phyloP scores from a whole-genome alignment of 2,797 vertebrate genomes.

The Gastrophryne carolinensis region DNA sequence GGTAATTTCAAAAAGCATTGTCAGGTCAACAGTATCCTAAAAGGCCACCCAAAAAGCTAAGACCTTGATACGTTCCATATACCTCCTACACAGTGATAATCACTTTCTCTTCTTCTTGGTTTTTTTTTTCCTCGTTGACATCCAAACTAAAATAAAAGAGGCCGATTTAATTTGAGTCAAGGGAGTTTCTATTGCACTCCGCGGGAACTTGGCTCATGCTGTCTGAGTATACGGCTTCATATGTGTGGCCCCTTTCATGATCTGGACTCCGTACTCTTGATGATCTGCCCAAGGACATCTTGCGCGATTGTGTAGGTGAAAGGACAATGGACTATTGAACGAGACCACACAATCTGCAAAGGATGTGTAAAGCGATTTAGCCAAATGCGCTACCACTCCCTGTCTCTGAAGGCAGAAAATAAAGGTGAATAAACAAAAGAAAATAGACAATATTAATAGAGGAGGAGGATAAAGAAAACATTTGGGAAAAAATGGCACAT shows the following conservation, averaged over 20 bases:
- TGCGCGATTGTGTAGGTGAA: conserved; percentile 62
- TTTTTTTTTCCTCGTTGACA: conserved; percentile 26
- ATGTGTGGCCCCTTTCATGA: conserved; percentile 70
- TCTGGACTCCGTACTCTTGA: conserved; percentile 65
- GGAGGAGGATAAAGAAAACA: conserved; percentile 39
- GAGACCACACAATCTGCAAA: conserved; percentile 69
- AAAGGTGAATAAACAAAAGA: conserved; percentile 58
- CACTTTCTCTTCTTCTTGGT: neutral
- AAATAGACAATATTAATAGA: conserved; percentile 32
- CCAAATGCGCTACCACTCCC: conserved; percentile 51
- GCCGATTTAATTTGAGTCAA: conserved; percentile 38
- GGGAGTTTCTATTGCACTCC: conserved; percentile 53
- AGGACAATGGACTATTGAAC: conserved; percentile 50
- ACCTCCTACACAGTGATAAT: conserved; percentile 38
- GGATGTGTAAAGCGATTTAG: conserved; percentile 31
- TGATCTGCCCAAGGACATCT: conserved; percentile 64
- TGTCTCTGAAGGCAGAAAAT: conserved; percentile 60
- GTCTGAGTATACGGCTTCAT: conserved; percentile 66
- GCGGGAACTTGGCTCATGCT: conserved; percentile 68
- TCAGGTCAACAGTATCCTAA: conserved; percentile 29
- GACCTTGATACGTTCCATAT: conserved; percentile 35
- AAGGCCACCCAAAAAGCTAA: conserved; percentile 50
- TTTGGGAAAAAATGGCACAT: conserved; percentile 65
- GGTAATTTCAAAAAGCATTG: conserved; percentile 11
- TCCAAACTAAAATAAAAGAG: conserved; percentile 42